Percentiles rank a stretch among this genome's conserved stretches.
Evolutionary conservation across 2,888 invertebrate genomes (phyloP).

Genomic region (Seira ritae): DNA sequence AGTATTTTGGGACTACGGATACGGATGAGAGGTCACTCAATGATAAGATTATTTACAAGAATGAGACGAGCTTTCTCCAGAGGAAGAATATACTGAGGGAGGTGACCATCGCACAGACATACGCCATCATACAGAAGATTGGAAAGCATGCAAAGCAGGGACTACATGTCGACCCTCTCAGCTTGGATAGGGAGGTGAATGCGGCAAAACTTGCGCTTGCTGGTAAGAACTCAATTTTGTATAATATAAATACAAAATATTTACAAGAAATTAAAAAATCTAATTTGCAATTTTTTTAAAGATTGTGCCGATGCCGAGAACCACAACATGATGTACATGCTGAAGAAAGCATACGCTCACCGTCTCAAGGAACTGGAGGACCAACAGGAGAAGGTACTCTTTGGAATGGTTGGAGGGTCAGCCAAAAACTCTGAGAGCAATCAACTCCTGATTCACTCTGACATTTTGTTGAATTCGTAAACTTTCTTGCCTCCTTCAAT

Average conservation of each 20-base stretch:
- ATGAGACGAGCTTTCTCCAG: constrained; percentile 22
- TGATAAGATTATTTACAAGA: constrained; percentile 32
- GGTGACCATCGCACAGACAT: constrained; percentile 31
- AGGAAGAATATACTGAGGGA: constrained; percentile 35
- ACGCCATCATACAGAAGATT: constrained; percentile 42
- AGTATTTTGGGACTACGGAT: constrained; percentile 25
- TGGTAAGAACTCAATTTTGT: neutral
- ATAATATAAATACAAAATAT: neutral
- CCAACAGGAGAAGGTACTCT: constrained; percentile 21
- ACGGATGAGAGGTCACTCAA: constrained; percentile 27
- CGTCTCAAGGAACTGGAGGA: constrained; percentile 43
- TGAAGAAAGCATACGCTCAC: constrained; percentile 37
- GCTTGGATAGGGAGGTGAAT: constrained; percentile 25
- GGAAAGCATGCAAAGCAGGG: constrained; percentile 34
- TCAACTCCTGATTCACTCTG: too few relatives aligned
- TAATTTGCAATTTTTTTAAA: neutral
- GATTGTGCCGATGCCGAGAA: constrained; percentile 35
- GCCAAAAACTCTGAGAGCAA: too few relatives aligned
- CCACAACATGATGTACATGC: constrained; percentile 29
- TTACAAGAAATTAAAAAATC: neutral
- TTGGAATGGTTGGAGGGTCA: too few relatives aligned
- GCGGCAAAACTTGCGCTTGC: constrained; percentile 33
- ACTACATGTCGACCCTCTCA: neutral
- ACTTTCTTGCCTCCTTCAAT: too few relatives aligned
- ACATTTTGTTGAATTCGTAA: too few relatives aligned